phyloP scores from a whole-genome alignment of 2,113 vertebrate genomes.

The Alligator mississippiensis region DNA sequence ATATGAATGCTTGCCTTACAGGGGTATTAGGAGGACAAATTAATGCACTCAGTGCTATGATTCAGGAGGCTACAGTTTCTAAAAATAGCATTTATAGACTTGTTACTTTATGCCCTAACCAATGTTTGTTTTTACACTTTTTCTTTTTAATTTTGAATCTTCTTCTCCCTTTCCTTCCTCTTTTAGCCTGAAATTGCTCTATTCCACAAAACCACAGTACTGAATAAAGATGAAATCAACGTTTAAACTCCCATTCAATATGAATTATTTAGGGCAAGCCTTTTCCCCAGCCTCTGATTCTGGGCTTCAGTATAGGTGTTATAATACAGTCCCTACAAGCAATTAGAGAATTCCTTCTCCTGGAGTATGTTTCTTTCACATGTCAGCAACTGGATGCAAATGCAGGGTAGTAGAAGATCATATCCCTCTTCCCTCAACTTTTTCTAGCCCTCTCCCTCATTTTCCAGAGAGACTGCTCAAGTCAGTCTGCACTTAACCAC shows the following conservation, averaged over 20 bases:
- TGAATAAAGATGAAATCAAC: slow-evolving; percentile 10
- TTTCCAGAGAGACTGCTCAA: neutral
- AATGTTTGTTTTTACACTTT: neutral
- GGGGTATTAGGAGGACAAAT: neutral
- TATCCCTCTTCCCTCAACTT: neutral
- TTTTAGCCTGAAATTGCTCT: neutral
- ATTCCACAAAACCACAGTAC: neutral
- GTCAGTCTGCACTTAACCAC: neutral
- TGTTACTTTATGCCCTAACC: neutral
- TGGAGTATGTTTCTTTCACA: neutral
- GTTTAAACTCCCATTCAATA: neutral
- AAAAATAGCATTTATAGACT: neutral
- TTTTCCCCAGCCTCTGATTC: neutral
- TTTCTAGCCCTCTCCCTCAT: neutral
- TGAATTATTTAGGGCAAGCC: neutral
- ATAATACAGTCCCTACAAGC: too few species aligned
- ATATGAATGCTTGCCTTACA: neutral
- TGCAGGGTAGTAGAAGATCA: neutral
- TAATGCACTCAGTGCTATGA: neutral
- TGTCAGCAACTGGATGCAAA: neutral
- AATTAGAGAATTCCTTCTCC: neutral
- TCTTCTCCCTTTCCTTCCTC: neutral
- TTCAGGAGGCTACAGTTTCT: neutral
- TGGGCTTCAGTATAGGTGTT: too few species aligned
- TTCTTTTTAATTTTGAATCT: neutral